Percentiles rank a stretch among this genome's conserved stretches.
Conservation (phyloP, 2,797 vertebrate species). For the Propithecus deckenii region DNA sequence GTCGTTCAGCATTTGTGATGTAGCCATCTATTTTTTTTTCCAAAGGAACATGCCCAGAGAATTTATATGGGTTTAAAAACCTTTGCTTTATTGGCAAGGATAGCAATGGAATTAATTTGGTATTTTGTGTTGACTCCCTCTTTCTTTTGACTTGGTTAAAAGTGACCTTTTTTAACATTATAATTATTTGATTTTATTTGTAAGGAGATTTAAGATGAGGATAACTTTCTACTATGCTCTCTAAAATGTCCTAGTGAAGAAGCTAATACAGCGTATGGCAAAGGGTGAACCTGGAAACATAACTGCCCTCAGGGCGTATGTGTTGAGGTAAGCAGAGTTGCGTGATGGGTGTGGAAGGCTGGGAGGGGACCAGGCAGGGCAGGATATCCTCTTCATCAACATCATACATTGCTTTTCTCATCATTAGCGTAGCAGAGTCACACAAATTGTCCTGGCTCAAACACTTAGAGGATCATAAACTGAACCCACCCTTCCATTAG, state of each 20-base stretch:
- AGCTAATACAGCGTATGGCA: slow-evolving; percentile 27
- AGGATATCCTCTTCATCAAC: slow-evolving; percentile 87
- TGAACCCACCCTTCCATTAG: slow-evolving; percentile 66
- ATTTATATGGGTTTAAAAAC: background rate
- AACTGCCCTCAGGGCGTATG: slow-evolving; percentile 61
- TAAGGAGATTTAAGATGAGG: background rate
- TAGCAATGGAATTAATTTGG: background rate
- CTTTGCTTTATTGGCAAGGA: background rate
- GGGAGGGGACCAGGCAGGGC: slow-evolving; percentile 78
- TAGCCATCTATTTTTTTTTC: background rate
- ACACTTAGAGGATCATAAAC: slow-evolving; percentile 56
- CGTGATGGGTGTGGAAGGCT: slow-evolving; percentile 50
- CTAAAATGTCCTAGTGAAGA: slow-evolving; percentile 36
- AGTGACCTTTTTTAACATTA: background rate
- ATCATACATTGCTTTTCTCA: slow-evolving; percentile 70
- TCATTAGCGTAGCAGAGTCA: background rate
- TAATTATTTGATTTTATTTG: background rate
- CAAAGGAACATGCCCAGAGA: background rate
- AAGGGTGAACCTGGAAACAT: slow-evolving; percentile 54
- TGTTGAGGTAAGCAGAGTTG: slow-evolving; percentile 76
- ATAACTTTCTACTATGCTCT: background rate
- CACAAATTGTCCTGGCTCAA: slow-evolving; percentile 51
- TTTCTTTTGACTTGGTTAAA: background rate
- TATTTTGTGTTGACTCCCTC: background rate
- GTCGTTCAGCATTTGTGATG: background rate